phyloP scores from a whole-genome alignment of 2,888 invertebrate genomes.

The Tetragnatha montana region DNA sequence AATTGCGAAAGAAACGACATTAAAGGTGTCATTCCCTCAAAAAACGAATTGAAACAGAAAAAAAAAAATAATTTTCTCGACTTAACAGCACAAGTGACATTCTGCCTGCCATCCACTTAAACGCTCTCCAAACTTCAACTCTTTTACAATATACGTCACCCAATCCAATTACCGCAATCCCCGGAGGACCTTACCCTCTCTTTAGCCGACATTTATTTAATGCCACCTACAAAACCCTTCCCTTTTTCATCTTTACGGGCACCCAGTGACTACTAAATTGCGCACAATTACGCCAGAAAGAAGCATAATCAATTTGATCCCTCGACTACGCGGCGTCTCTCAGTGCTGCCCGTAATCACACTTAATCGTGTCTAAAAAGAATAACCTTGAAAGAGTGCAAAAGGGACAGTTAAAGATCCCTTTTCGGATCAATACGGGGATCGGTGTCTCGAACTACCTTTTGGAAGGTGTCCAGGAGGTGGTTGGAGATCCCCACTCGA shows the following conservation, averaged over 20 bases:
- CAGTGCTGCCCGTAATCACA: slow-evolving; percentile 20
- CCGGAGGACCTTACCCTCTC: too few relatives aligned
- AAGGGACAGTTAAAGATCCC: slow-evolving; percentile 25
- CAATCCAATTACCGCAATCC: too few relatives aligned
- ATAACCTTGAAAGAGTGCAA: slow-evolving; percentile 20
- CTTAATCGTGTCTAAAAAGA: slow-evolving; percentile 23
- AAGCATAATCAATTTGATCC: slow-evolving; percentile 1
- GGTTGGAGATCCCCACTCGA: not conserved
- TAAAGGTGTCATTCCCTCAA: too few relatives aligned
- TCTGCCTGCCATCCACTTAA: too few relatives aligned
- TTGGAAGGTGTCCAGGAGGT: slow-evolving; percentile 40
- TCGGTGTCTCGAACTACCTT: slow-evolving; percentile 31
- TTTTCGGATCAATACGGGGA: slow-evolving; percentile 31
- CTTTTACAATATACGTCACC: too few relatives aligned
- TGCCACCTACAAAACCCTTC: not conserved
- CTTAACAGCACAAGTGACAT: too few relatives aligned
- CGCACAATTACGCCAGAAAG: slow-evolving; percentile 21
- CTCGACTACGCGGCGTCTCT: not conserved
- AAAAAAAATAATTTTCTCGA: too few relatives aligned
- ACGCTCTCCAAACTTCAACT: too few relatives aligned
- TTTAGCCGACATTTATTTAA: not conserved
- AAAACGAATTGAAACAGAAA: too few relatives aligned
- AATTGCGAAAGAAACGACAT: too few relatives aligned
- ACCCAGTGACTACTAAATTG: slow-evolving; percentile 22
- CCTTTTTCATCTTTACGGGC: not conserved